Evolutionary conservation across 2,113 vertebrate genomes (phyloP).

Genomic region (Equus przewalskii): DNA sequence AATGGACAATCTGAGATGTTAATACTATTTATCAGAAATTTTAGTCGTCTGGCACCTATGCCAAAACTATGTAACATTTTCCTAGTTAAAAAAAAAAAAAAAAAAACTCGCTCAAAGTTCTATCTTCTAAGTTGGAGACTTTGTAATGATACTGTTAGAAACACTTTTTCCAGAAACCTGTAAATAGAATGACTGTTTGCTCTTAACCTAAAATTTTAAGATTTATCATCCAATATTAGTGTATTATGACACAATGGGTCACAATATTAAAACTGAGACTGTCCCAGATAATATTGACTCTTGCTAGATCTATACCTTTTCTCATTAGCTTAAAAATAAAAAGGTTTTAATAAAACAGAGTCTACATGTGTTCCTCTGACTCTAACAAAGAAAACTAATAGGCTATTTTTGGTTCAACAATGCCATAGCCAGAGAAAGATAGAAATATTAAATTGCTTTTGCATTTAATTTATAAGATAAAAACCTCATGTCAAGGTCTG

Average conservation of each 20-base stretch:
- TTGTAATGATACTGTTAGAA: not conserved
- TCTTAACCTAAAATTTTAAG: slow-evolving; percentile 41
- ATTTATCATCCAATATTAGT: not conserved
- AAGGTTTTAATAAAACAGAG: not conserved
- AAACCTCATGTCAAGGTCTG: not conserved
- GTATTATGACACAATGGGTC: not conserved
- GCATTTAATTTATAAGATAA: slow-evolving; percentile 45
- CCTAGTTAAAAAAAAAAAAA: slow-evolving; percentile 61
- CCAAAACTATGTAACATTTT: slow-evolving; percentile 53
- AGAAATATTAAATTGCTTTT: slow-evolving; percentile 21
- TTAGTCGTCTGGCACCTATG: not conserved
- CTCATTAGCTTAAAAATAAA: slow-evolving; percentile 39
- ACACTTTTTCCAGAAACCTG: not conserved
- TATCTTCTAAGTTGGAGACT: not conserved
- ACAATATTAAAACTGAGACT: slow-evolving; percentile 13
- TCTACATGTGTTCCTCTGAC: not conserved
- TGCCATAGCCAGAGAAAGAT: not conserved
- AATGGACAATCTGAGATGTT: not conserved
- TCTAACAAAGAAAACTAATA: slow-evolving; percentile 43
- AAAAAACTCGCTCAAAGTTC: not conserved
- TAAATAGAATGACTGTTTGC: not conserved
- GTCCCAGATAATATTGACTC: not conserved
- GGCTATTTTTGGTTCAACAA: slow-evolving; percentile 11
- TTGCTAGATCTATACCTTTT: not conserved
- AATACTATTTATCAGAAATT: slow-evolving; percentile 37